Evolutionary conservation across 2,113 vertebrate species (phyloP).

Genomic region (Protobothrops mucrosquamatus): DNA sequence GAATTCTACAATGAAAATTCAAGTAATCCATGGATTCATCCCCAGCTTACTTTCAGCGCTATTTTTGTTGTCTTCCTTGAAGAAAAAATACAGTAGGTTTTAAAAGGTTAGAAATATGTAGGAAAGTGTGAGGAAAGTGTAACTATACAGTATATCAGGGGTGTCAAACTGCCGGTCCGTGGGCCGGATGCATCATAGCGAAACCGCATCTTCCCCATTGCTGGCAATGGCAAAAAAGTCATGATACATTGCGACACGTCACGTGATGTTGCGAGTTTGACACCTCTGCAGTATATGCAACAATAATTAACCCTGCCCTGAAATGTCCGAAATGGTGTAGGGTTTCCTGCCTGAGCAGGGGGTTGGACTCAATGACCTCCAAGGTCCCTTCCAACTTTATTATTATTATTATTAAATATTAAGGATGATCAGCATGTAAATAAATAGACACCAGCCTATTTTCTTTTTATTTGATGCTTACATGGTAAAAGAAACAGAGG

Average conservation of each 20-base stretch:
- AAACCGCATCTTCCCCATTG: too few relatives aligned
- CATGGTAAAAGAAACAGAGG: neutral
- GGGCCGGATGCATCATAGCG: too few relatives aligned
- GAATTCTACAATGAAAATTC: neutral
- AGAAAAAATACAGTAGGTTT: neutral
- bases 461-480: neutral
- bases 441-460: neutral
- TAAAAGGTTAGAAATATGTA: too few relatives aligned
- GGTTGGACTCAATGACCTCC: too few relatives aligned
- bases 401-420: neutral
- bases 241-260: too few relatives aligned
- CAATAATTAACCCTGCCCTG: neutral
- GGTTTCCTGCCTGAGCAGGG: too few relatives aligned
- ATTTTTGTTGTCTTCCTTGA: neutral
- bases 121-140: neutral
- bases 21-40: neutral
- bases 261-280: too few relatives aligned
- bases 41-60: neutral
- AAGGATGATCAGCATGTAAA: neutral
- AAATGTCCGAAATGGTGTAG: neutral
- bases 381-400: too few relatives aligned
- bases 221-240: too few relatives aligned
- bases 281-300: too few relatives aligned
- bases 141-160: too few relatives aligned
- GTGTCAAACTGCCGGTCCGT: too few relatives aligned